A percentile compares a stretch with the other conserved stretches of the same genome.
Conservation (phyloP, 2,113 vertebrate genomes). For the Leucosticte australis region DNA sequence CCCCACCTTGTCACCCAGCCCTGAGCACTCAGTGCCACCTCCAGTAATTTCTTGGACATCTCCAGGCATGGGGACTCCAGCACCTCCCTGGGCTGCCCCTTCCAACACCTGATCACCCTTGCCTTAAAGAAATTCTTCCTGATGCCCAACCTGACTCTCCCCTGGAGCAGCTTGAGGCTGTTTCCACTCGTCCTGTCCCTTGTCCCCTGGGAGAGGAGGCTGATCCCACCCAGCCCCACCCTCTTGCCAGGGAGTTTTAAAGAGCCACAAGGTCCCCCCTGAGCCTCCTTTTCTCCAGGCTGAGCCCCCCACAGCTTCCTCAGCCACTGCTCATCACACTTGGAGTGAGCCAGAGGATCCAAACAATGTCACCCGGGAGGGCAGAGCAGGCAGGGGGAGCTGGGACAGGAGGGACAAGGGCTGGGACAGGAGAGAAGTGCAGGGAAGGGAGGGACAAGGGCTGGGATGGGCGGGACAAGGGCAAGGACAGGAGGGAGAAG, state of each 20-base stretch:
- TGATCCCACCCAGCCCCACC: too few species aligned
- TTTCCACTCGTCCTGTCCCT: neutral
- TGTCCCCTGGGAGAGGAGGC: neutral
- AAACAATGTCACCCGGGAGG: fast-evolving
- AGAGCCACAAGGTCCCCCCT: fast-evolving
- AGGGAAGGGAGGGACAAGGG: fast-evolving
- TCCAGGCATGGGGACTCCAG: neutral
- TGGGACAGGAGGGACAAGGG: fast-evolving
- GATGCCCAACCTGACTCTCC: neutral
- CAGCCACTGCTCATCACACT: neutral
- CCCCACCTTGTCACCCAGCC: neutral
- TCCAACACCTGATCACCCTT: neutral
- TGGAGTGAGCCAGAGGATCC: neutral
- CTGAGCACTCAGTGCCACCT: neutral
- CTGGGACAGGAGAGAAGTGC: fast-evolving
- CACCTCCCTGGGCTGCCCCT: neutral
- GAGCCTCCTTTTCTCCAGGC: neutral
- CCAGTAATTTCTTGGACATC: neutral
- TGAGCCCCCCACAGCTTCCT: neutral
- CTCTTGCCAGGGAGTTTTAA: neutral
- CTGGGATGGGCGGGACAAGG: fast-evolving
- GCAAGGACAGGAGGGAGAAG: fast-evolving
- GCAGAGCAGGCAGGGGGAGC: neutral
- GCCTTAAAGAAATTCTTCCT: neutral
- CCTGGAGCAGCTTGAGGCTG: fast-evolving